These are phyloP conservation scores for Chironomus riparius DNA, from an alignment of 2,888 invertebrate species.

Conservation along the genomic window DNA sequence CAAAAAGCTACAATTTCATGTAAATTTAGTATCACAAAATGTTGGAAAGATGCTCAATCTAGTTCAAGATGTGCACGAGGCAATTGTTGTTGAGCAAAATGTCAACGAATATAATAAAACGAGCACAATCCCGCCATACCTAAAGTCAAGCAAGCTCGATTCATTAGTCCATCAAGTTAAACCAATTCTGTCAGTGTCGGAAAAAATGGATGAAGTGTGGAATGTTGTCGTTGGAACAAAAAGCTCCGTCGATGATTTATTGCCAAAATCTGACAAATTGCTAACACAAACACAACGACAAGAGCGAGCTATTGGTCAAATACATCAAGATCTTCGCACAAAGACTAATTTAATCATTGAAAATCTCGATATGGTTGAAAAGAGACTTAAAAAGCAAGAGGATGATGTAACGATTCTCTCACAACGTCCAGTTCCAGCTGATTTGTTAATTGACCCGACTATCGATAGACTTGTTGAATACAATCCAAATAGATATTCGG, in stretches of 20 bases:
- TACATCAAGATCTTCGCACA: conserved; percentile 68
- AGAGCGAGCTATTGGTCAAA: conserved; percentile 77
- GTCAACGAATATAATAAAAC: conserved; percentile 45
- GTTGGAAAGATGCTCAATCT: conserved; percentile 67
- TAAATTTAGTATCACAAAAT: conserved; percentile 73
- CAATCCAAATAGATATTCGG: conserved; percentile 52
- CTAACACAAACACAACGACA: conserved; percentile 78
- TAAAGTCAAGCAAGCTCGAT: conserved; percentile 67
- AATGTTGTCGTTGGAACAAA: conserved; percentile 82
- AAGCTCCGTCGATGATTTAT: conserved; percentile 73
- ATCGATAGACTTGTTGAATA: conserved; percentile 72
- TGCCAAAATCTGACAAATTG: conserved; percentile 79
- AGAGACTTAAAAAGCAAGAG: conserved; percentile 72
- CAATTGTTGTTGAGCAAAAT: conserved; percentile 65
- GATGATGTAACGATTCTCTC: conserved; percentile 71
- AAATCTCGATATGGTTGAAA: conserved; percentile 78
- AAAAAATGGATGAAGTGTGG: conserved; percentile 89
- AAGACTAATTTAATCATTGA: conserved; percentile 82
- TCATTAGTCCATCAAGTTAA: conserved; percentile 70
- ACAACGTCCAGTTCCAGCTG: conserved; percentile 65
- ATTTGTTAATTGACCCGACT: conserved; percentile 64
- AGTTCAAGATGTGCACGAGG: conserved; percentile 74
- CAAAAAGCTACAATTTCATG: conserved; percentile 74
- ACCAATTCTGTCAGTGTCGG: conserved; percentile 75
- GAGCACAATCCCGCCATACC: conserved; percentile 51